Percentiles rank a stretch among this genome's conserved stretches.
Evolutionary conservation across 2,888 invertebrate genomes (phyloP).

Genomic region (Ommatoiulus sabulosus): DNA sequence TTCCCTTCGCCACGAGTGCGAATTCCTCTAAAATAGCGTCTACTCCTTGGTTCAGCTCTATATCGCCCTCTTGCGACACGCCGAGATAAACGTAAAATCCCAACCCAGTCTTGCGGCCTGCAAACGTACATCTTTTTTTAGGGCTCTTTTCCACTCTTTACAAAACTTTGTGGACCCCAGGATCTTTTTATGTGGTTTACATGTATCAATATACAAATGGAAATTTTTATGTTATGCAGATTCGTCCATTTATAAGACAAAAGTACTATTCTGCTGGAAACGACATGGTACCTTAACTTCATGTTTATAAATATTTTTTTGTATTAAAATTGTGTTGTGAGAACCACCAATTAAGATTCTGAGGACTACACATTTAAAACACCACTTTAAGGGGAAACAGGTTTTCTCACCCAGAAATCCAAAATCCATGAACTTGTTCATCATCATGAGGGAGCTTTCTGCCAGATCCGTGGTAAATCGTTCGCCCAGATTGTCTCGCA

Average conservation of each 20-base stretch:
- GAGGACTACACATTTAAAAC: no score
- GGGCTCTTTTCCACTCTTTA: no score
- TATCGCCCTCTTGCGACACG: constrained; percentile 85
- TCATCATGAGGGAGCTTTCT: constrained; percentile 78
- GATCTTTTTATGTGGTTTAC: no score
- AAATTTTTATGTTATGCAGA: no score
- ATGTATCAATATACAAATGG: no score
- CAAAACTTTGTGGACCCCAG: no score
- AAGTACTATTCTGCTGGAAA: no score
- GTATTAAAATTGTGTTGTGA: no score
- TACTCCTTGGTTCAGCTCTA: constrained; percentile 70
- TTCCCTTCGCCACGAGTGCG: constrained; percentile 75
- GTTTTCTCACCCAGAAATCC: constrained; percentile 81
- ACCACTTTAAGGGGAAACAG: neutral
- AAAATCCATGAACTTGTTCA: constrained; percentile 88
- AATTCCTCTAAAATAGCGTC: constrained; percentile 86
- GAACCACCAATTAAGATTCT: no score
- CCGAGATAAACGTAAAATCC: constrained; percentile 87
- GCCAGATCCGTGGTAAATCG: constrained; percentile 70
- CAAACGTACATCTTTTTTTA: constrained; percentile 49
- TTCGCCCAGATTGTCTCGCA: constrained; percentile 78
- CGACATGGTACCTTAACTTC: no score
- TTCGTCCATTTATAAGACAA: no score
- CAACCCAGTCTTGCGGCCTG: constrained; percentile 93
- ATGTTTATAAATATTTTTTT: neutral